Evolutionary conservation across 2,113 vertebrate genomes (phyloP).

Genomic region (Seriola dumerili): DNA sequence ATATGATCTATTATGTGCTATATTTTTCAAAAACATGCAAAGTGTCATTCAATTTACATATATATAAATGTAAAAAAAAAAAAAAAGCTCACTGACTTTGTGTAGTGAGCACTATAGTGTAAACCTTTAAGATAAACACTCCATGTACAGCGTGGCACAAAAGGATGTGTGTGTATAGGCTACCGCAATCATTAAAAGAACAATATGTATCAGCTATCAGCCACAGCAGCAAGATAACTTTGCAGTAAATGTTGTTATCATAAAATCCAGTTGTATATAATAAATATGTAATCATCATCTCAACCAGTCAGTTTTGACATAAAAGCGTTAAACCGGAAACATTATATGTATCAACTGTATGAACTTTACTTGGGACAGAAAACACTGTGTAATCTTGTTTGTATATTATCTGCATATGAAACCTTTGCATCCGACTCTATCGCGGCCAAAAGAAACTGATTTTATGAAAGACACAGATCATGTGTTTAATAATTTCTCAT

Average conservation of each 20-base stretch:
- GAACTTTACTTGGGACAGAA: conserved; percentile 64
- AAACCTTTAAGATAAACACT: conserved; percentile 27
- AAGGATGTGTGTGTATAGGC: background rate
- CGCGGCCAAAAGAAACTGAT: conserved; percentile 40
- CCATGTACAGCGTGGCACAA: background rate
- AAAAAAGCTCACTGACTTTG: background rate
- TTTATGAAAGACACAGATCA: conserved; percentile 63
- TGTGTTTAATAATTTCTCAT: conserved; percentile 74
- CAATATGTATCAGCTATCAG: background rate
- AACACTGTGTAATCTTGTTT: conserved; percentile 63
- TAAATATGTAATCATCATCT: conserved; percentile 20
- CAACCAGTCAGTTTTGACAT: background rate
- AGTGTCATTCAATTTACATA: conserved; percentile 16
- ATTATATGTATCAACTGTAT: conserved; percentile 53
- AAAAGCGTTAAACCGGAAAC: conserved; percentile 26
- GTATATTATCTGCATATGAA: conserved; percentile 65
- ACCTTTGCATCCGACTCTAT: conserved; percentile 51
- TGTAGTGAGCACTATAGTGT: background rate
- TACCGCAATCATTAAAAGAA: background rate
- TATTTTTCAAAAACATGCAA: conserved; percentile 4
- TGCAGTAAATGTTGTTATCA: background rate
- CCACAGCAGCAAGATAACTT: conserved; percentile 2
- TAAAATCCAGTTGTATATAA: conserved; percentile 22
- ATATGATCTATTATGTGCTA: conserved; percentile 9
- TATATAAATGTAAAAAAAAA: conserved; percentile 22